Conservation (phyloP, 2,888 invertebrate genomes). For the Exocentrus adspersus region DNA sequence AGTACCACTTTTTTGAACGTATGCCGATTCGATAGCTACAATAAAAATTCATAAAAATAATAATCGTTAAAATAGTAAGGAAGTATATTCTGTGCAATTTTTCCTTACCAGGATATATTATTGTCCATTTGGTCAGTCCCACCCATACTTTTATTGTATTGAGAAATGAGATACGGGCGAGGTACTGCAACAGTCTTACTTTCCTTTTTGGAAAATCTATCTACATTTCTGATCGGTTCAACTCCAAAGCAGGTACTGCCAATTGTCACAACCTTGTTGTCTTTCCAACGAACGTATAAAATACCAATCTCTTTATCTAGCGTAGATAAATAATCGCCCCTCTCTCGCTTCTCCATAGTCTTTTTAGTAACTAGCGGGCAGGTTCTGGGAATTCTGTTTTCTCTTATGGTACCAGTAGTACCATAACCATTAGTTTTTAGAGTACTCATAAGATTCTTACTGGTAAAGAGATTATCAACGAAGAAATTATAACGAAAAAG, state of each 20-base stretch:
- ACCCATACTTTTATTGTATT: conserved; percentile 29
- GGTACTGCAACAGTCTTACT: conserved; percentile 15
- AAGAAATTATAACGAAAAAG: conserved; percentile 30
- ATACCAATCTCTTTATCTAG: background rate
- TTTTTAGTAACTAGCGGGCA: background rate
- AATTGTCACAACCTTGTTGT: too few relatives aligned
- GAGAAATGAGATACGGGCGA: background rate
- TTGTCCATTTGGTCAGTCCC: conserved; percentile 29
- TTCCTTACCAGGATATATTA: too few relatives aligned
- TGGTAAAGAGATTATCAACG: conserved; percentile 41
- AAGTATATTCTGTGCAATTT: too few relatives aligned
- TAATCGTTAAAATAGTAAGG: too few relatives aligned
- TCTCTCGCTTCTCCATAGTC: background rate
- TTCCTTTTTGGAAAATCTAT: background rate
- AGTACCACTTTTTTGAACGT: conserved; percentile 28
- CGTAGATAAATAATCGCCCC: background rate
- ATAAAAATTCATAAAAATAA: too few relatives aligned
- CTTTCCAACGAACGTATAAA: too few relatives aligned
- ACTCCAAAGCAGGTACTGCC: background rate
- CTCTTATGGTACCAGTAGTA: conserved; percentile 45
- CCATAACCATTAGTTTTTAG: conserved; percentile 38
- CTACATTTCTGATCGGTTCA: conserved; percentile 2
- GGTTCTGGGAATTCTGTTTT: conserved; percentile 40
- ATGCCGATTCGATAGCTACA: conserved; percentile 20
- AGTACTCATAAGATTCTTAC: conserved; percentile 22